These are phyloP conservation scores for Pluvianellus socialis DNA, from an alignment of 2,113 vertebrate genomes.

Conservation along the genomic window DNA sequence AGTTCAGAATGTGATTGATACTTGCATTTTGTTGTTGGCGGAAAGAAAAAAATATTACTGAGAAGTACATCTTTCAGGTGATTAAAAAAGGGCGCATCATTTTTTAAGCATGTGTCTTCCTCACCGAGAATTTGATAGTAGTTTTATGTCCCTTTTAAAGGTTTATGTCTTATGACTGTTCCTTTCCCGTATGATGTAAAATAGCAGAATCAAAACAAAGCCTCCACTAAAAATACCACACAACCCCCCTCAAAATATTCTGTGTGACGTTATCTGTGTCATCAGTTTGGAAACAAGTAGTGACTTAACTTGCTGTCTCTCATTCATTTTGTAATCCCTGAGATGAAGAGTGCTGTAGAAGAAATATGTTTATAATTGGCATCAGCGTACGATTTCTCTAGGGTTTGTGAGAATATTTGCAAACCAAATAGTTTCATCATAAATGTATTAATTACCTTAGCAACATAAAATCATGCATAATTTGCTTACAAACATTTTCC, in stretches of 20 bases:
- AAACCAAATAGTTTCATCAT: background rate
- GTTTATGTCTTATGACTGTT: background rate
- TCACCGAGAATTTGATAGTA: background rate
- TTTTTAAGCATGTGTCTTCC: background rate
- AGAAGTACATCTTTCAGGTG: background rate
- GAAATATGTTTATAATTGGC: background rate
- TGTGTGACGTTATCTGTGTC: rapidly evolving
- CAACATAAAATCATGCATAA: background rate
- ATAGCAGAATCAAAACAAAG: rapidly evolving
- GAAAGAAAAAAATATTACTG: background rate
- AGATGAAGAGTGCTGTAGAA: background rate
- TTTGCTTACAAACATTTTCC: background rate
- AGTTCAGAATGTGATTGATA: background rate
- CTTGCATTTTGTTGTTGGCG: background rate
- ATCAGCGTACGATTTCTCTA: background rate
- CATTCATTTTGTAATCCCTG: background rate
- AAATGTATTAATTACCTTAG: background rate
- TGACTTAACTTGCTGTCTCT: background rate
- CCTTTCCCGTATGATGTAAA: background rate
- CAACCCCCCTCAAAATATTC: background rate
- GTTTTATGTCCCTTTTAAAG: background rate
- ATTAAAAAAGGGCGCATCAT: rapidly evolving
- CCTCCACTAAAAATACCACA: background rate
- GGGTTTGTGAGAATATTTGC: background rate
- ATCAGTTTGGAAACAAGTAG: background rate